Evolutionary conservation across 2,113 vertebrate genomes (phyloP).

Genomic region (Falco punctatus): DNA sequence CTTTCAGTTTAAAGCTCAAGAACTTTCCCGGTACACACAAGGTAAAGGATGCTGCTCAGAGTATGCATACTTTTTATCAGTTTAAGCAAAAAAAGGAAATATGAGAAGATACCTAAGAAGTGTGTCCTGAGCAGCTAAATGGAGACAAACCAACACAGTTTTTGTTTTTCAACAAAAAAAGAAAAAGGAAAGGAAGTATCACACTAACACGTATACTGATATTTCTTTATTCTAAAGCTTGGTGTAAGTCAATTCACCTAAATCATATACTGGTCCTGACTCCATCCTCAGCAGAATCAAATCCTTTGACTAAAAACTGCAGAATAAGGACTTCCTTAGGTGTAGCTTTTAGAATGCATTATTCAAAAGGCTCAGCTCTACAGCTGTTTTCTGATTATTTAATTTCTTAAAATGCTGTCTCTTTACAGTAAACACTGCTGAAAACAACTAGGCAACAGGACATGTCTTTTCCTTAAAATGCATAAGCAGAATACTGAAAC

Average conservation of each 20-base stretch:
- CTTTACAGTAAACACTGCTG: background rate
- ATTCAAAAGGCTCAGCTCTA: background rate
- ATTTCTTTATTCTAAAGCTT: background rate
- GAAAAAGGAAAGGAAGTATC: background rate
- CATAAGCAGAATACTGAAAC: background rate
- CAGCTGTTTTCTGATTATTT: background rate
- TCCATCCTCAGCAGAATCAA: background rate
- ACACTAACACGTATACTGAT: accelerated
- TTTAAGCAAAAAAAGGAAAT: background rate
- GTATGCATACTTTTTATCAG: background rate
- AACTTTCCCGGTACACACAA: background rate
- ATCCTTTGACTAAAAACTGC: background rate
- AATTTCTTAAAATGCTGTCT: background rate
- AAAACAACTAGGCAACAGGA: background rate
- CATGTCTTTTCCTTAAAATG: background rate
- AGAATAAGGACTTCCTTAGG: background rate
- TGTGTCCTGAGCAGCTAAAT: background rate
- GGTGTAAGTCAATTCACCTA: background rate
- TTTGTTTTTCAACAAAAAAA: background rate
- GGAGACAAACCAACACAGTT: background rate
- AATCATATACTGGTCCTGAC: background rate
- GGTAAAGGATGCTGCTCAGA: background rate
- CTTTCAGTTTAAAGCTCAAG: background rate
- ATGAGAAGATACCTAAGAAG: accelerated
- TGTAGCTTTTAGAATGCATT: background rate